phyloP scores from a whole-genome alignment of 2,113 vertebrate species.

The Rallus limicola region DNA sequence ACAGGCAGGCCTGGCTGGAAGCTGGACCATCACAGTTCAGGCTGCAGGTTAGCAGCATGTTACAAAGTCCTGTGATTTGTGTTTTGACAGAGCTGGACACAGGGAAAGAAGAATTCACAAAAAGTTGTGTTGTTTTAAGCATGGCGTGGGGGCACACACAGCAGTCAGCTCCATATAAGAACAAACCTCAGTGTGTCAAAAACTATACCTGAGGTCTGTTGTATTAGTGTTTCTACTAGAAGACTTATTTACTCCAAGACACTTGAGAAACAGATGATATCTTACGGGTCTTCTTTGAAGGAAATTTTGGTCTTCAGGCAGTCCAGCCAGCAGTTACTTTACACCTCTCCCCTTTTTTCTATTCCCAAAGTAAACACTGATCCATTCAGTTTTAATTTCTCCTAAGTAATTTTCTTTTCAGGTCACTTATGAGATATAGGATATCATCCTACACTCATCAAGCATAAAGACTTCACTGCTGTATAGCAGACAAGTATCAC shows the following conservation, averaged over 20 bases:
- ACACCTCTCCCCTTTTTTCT: background rate
- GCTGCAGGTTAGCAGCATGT: background rate
- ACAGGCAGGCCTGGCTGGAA: background rate
- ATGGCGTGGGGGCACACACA: background rate
- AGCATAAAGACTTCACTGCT: no score
- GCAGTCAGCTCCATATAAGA: background rate
- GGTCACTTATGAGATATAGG: background rate
- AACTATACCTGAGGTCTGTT: no score
- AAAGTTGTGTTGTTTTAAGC: background rate
- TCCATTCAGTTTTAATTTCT: background rate
- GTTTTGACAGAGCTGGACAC: background rate
- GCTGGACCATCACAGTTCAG: background rate
- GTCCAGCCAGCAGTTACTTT: slow-evolving; percentile 27
- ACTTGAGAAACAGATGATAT: background rate
- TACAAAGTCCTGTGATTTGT: background rate
- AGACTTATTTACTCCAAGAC: background rate
- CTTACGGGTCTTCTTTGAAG: background rate
- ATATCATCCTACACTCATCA: background rate
- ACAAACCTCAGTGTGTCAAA: background rate
- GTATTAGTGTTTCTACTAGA: background rate
- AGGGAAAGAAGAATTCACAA: background rate
- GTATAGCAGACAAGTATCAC: background rate
- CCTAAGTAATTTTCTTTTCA: background rate
- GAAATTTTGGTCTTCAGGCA: background rate
- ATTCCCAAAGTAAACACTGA: background rate